phyloP scores from a whole-genome alignment of 2,888 invertebrate genomes.

The Lasioglossum calceatum region DNA sequence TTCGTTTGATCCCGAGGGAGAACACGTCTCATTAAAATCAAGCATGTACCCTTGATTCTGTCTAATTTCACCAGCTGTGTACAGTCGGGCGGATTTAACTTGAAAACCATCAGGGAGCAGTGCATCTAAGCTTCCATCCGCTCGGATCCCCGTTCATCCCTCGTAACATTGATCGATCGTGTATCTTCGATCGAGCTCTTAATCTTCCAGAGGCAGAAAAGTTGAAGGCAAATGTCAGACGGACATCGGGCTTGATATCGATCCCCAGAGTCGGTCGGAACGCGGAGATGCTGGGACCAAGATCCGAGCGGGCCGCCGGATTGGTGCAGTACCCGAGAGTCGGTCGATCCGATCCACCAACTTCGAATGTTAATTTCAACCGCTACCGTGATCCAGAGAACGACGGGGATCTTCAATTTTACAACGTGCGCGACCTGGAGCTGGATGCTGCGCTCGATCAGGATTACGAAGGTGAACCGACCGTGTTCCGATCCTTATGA shows the following conservation, averaged over 20 bases:
- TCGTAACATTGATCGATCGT: not conserved
- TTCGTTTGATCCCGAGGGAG: not conserved
- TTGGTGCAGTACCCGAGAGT: conserved; percentile 73
- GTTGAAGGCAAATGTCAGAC: conserved; percentile 71
- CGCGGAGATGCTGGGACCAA: conserved; percentile 68
- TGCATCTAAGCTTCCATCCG: not conserved
- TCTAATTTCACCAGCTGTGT: not conserved
- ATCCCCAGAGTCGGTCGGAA: conserved; percentile 78
- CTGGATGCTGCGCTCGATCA: conserved; percentile 52
- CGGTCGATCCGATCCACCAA: conserved; percentile 72
- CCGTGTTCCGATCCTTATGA: conserved; percentile 1
- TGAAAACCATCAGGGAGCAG: not conserved
- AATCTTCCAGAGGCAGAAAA: conserved; percentile 71
- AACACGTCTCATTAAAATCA: not conserved
- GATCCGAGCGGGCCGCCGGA: conserved; percentile 72
- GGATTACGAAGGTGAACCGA: conserved; percentile 70
- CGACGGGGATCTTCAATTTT: conserved; percentile 61
- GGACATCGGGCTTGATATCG: conserved; percentile 74
- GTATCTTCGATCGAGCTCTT: not conserved
- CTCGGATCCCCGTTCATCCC: not conserved
- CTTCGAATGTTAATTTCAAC: conserved; percentile 51
- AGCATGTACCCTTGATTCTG: not conserved
- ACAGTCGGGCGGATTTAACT: not conserved
- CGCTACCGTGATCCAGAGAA: conserved; percentile 49
- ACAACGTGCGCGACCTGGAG: conserved; percentile 47